Percentiles rank a stretch among this genome's conserved stretches.
These are phyloP conservation scores for Notospermus geniculatus DNA, from an alignment of 1,140 invertebrate genomes.

Conservation along the genomic window DNA sequence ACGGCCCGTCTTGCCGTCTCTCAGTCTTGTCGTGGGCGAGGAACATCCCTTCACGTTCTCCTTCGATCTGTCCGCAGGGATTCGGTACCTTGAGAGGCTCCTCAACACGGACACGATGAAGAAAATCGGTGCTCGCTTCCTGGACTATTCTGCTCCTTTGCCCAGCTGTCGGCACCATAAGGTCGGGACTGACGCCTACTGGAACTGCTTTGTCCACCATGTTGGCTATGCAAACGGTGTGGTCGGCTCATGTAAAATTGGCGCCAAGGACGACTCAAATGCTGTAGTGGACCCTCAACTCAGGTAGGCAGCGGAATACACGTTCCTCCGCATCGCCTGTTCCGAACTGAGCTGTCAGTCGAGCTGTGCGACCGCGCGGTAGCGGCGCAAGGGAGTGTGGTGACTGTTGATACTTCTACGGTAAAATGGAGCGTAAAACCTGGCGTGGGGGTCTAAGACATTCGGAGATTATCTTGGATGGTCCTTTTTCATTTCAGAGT, in stretches of 20 bases:
- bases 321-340: too few relatives aligned
- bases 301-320: too few relatives aligned
- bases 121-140: slow-evolving; percentile 14
- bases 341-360: too few relatives aligned
- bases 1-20: neutral
- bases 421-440: too few relatives aligned
- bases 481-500: too few relatives aligned
- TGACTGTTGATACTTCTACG: too few relatives aligned
- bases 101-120: slow-evolving; percentile 17
- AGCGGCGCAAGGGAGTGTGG: too few relatives aligned
- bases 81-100: slow-evolving; percentile 8
- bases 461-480: too few relatives aligned
- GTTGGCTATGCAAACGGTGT: slow-evolving; percentile 76
- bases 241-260: slow-evolving; percentile 73
- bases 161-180: slow-evolving; percentile 76
- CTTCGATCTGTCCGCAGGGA: slow-evolving; percentile 12
- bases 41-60: too few relatives aligned
- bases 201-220: slow-evolving; percentile 20
- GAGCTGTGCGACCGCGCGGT: too few relatives aligned
- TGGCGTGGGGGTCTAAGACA: too few relatives aligned
- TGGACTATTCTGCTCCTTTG: neutral
- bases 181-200: slow-evolving; percentile 31
- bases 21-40: too few relatives aligned
- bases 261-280: slow-evolving; percentile 64
- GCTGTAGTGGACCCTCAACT: slow-evolving; percentile 74